Evolutionary conservation across 2,888 invertebrate species (phyloP), one percentile per base, ranked within the genome.

Genomic region (Apotomis capreana): DNA sequence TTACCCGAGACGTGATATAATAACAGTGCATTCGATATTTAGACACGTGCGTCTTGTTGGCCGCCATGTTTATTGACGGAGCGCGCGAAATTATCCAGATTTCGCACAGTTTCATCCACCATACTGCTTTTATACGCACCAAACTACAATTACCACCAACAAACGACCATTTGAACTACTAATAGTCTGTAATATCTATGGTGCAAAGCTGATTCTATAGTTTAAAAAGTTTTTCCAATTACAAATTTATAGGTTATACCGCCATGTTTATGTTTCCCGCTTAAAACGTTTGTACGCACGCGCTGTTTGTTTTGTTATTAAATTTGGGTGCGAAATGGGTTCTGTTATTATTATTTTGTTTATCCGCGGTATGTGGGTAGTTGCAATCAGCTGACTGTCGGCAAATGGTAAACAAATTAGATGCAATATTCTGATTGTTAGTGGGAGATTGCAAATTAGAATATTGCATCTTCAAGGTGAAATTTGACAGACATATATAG

Each of bases 331-430:
- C 63, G 72, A 46, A 72, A 72, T 72, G 63, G 68, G 36, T 63
- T 59, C 68, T 72, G 72, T 72, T 72, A 72, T 72, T 72, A 72
- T 72, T 72, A 72, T 72, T 68, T 51, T 72, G 72, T 72, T 72
- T 72, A 68, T 62, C 40, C 37, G 67, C 61, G 46, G 61, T 61
- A 36, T 37, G 69, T 71, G 65, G 67, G 70, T 71, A 71, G 61
- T 71, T 68, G 71, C 67, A 71, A 71, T 71, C 71, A 71, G 67
- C 67, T 71, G 61, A 37, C 62, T 36, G 61, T 62, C n/a, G 51
- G 57, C 13, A 59, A 44, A 54, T 62, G 51, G 67, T 67, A 71
- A 71, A 71, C 67, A 67, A 3, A 62, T 70, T 52, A 44, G 37
- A 68, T 62, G 68, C 65, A 58, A 49, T 57, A 26, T 3, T 49